Evolutionary conservation across 2,113 vertebrate genomes (phyloP).

Genomic region (Nibea albiflora): DNA sequence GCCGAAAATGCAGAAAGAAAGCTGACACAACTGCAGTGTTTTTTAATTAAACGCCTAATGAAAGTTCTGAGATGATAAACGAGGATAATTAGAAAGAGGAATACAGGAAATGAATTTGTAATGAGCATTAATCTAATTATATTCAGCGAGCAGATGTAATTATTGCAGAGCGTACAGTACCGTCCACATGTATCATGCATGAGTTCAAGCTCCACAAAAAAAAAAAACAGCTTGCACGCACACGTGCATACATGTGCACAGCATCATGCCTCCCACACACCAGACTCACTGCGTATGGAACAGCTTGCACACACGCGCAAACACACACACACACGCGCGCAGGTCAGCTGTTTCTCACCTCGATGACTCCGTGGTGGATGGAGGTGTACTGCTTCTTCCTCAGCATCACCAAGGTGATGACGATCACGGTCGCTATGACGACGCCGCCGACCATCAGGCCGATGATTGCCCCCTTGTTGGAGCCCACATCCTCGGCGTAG

Average conservation of each 20-base stretch:
- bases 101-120: conserved; percentile 27
- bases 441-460: conserved; percentile 99
- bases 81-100: conserved; percentile 17
- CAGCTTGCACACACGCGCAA: conserved; percentile 30
- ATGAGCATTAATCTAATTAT: conserved; percentile 10
- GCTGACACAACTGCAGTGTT: not conserved
- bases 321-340: conserved; percentile 1
- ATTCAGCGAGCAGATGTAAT: conserved; percentile 3
- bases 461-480: conserved; percentile 99
- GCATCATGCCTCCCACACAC: not conserved
- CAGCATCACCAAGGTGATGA: conserved; percentile 99
- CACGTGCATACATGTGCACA: not conserved
- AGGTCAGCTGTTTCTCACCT: conserved; percentile 83
- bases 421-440: conserved; percentile 98
- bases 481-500: conserved; percentile 96
- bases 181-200: not conserved
- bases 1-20: conserved; percentile 11
- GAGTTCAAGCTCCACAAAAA: not conserved
- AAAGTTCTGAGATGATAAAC: conserved; percentile 34
- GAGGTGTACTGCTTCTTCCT: conserved; percentile 99
- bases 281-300: conserved; percentile 11
- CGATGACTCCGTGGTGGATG: conserved; percentile 98
- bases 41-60: conserved; percentile 22
- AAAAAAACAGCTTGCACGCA: not conserved
- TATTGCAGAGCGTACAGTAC: not conserved